Conservation (phyloP, 64 coral and sea anemone species). For the Orbicella faveolata region DNA sequence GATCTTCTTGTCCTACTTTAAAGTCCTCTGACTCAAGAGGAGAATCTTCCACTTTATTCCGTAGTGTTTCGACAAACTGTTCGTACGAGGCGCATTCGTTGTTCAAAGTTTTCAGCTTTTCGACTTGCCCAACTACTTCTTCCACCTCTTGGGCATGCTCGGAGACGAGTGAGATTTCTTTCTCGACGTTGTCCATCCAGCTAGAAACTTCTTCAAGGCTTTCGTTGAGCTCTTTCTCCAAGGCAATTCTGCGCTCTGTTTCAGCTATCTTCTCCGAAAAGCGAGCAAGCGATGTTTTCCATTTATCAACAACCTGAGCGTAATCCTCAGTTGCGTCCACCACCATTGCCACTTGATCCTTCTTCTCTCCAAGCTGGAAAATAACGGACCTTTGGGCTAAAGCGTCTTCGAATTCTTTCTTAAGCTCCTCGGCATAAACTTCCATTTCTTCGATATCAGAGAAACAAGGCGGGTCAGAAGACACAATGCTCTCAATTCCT, state of each 20-base stretch:
- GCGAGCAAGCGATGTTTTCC: slow-evolving; percentile 48
- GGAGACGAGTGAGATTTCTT: slow-evolving; percentile 33
- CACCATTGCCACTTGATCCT: slow-evolving; percentile 17
- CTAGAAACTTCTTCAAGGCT: slow-evolving; percentile 55
- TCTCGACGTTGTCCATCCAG: slow-evolving; percentile 68
- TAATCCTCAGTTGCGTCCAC: slow-evolving; percentile 33
- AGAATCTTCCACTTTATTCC: slow-evolving; percentile 52
- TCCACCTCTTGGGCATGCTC: slow-evolving; percentile 49
- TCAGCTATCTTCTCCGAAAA: slow-evolving; percentile 55
- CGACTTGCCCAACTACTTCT: slow-evolving; percentile 53
- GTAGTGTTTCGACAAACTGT: slow-evolving; percentile 49
- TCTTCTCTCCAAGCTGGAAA: slow-evolving; percentile 52
- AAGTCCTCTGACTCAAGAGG: slow-evolving; percentile 25
- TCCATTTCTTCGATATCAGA: slow-evolving; percentile 34
- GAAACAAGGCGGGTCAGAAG: slow-evolving; percentile 27
- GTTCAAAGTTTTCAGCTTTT: slow-evolving; percentile 58
- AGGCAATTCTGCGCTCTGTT: slow-evolving; percentile 31
- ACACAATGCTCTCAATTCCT: slow-evolving; percentile 29
- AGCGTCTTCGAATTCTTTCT: slow-evolving; percentile 40
- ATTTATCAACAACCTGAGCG: slow-evolving; percentile 55
- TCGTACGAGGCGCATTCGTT: slow-evolving; percentile 66
- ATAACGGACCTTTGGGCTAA: slow-evolving; percentile 22
- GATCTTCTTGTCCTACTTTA: slow-evolving; percentile 25
- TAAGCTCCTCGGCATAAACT: slow-evolving; percentile 39
- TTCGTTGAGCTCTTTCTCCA: slow-evolving; percentile 54